Evolutionary conservation across 1,140 invertebrate species (phyloP).

Genomic region (Drosophila lini): DNA sequence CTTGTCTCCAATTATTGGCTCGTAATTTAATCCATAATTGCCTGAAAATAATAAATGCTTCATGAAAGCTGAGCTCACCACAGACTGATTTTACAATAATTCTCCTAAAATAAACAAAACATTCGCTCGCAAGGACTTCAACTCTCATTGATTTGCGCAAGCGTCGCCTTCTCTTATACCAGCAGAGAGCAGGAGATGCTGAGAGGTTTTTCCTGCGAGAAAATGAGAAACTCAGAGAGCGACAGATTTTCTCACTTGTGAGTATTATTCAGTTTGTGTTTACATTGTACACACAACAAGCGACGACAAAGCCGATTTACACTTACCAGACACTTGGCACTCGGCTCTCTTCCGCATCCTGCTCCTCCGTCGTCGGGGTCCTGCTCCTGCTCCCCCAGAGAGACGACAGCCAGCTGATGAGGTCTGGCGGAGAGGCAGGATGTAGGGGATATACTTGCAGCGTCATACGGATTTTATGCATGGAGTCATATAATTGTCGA

Average conservation of each 20-base stretch:
- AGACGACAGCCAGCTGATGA: slow-evolving; percentile 65
- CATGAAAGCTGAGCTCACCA: slow-evolving; percentile 27
- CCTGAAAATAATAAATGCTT: slow-evolving; percentile 21
- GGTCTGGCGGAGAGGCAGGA: slow-evolving; percentile 33
- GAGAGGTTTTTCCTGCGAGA: slow-evolving; percentile 2
- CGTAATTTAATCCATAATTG: slow-evolving; percentile 9
- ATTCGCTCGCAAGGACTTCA: slow-evolving; percentile 1
- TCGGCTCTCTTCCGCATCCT: slow-evolving; percentile 22
- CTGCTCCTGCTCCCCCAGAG: slow-evolving; percentile 6
- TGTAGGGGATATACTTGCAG: slow-evolving; percentile 31
- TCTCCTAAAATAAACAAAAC: slow-evolving; percentile 56
- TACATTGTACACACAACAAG: slow-evolving; percentile 61
- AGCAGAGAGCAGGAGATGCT: slow-evolving; percentile 18
- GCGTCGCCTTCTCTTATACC: slow-evolving; percentile 60
- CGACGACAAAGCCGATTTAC: slow-evolving; percentile 61
- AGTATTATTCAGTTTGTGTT: slow-evolving; percentile 64
- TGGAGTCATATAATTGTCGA: slow-evolving; percentile 61
- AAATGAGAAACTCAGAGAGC: slow-evolving; percentile 1
- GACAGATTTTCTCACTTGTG: slow-evolving; percentile 20
- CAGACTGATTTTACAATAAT: slow-evolving; percentile 62
- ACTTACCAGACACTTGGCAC: slow-evolving; percentile 50
- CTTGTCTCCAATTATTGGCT: background rate
- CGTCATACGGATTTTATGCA: slow-evolving; percentile 71
- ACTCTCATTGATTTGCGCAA: slow-evolving; percentile 26
- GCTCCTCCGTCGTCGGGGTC: background rate